A percentile compares a stretch with the other conserved stretches of the same genome.
phyloP scores from a whole-genome alignment of 2,888 invertebrate genomes.

The Liopterus haemorrhoidalis region DNA sequence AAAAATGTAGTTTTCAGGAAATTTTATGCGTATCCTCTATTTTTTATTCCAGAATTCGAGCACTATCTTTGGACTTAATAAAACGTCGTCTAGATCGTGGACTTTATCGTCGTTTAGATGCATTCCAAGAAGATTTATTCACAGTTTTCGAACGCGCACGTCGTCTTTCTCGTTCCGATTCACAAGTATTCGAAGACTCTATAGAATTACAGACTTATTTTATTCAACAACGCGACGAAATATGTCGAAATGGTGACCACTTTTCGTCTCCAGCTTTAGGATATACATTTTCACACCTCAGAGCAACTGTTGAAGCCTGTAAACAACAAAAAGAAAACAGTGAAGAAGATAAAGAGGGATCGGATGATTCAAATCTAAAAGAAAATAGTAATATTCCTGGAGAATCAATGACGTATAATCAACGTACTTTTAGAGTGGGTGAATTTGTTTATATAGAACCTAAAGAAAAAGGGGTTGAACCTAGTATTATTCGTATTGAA shows the following conservation, averaged over 20 bases:
- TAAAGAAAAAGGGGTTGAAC: slow-evolving; percentile 59
- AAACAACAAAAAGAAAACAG: slow-evolving; percentile 75
- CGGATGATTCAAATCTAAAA: slow-evolving; percentile 44
- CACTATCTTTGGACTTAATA: slow-evolving; percentile 85
- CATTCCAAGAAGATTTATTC: slow-evolving; percentile 96
- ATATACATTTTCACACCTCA: slow-evolving; percentile 71
- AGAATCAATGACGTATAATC: slow-evolving; percentile 66
- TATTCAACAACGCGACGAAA: slow-evolving; percentile 65
- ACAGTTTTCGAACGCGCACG: slow-evolving; percentile 86
- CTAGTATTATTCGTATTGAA: slow-evolving; percentile 78
- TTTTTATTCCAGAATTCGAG: slow-evolving; percentile 58
- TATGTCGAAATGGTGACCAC: slow-evolving; percentile 70
- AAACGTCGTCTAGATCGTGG: slow-evolving; percentile 88
- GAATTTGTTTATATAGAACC: slow-evolving; percentile 89
- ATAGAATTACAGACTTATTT: slow-evolving; percentile 89
- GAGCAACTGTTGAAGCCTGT: slow-evolving; percentile 66
- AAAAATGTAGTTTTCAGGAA: background rate
- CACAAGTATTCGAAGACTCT: slow-evolving; percentile 92
- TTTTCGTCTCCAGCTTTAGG: slow-evolving; percentile 82
- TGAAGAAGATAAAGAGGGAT: slow-evolving; percentile 65
- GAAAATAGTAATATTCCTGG: slow-evolving; percentile 42
- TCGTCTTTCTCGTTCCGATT: slow-evolving; percentile 81
- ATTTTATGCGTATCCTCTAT: slow-evolving; percentile 18
- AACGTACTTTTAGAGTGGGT: slow-evolving; percentile 70
- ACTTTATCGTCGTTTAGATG: slow-evolving; percentile 85